A percentile compares a stretch with the other conserved stretches of the same genome.
Evolutionary conservation across 2,113 vertebrate genomes (phyloP).

Genomic region (Panthera leo): DNA sequence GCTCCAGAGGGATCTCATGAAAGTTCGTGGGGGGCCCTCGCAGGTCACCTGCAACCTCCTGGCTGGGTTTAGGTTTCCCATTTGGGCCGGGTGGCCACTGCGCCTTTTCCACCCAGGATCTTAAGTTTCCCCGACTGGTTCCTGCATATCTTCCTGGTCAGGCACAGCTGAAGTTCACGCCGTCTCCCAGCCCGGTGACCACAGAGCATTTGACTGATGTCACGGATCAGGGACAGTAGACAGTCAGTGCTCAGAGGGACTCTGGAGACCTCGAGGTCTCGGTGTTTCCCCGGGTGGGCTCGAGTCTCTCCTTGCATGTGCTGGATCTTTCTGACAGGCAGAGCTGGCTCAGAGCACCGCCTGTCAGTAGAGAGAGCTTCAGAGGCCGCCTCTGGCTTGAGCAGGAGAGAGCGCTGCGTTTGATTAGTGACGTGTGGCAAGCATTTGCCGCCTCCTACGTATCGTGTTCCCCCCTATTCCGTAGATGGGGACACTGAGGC

Average conservation of each 20-base stretch:
- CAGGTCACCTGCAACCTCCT: accelerated
- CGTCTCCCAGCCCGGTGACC: not conserved
- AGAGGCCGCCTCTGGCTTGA: not conserved
- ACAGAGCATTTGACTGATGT: accelerated
- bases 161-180: not conserved
- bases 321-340: accelerated
- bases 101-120: not conserved
- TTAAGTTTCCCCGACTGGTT: not conserved
- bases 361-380: too few species aligned
- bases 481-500: not conserved
- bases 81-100: not conserved
- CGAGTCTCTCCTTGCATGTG: too few species aligned
- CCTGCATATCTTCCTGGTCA: not conserved
- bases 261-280: accelerated
- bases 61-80: not conserved
- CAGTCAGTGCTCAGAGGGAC: too few species aligned
- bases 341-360: not conserved
- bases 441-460: too few species aligned
- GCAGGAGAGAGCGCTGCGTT: not conserved
- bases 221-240: accelerated
- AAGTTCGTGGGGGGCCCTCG: not conserved
- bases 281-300: not conserved
- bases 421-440: accelerated
- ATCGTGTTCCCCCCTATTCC: accelerated
- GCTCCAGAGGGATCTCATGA: not conserved